phyloP scores from a whole-genome alignment of 2,113 vertebrate species.

The Ploceus nigricollis region DNA sequence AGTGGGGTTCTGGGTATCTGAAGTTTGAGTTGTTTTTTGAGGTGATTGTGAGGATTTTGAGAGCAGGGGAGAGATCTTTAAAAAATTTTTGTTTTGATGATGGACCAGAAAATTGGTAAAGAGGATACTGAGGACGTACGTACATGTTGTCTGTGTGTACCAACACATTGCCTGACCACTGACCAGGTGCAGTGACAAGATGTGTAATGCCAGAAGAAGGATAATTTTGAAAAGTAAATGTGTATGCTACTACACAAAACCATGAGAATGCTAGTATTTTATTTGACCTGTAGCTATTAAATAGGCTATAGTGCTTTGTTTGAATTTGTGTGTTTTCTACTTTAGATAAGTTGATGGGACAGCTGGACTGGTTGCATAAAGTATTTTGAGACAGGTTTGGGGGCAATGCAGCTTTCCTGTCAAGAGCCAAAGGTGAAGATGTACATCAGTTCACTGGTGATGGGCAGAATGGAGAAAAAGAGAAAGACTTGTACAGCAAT shows the following conservation, averaged over 20 bases:
- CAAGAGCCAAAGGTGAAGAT: not conserved
- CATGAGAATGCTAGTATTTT: not conserved
- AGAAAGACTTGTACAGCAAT: not conserved
- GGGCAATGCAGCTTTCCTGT: not conserved
- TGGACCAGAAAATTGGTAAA: not conserved
- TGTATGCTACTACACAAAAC: not conserved
- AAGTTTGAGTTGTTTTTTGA: not conserved
- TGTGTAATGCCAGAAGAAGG: not conserved
- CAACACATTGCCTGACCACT: not conserved
- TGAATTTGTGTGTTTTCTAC: not conserved
- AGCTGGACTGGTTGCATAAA: not conserved
- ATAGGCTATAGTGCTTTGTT: not conserved
- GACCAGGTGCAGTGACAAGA: not conserved
- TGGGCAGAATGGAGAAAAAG: not conserved
- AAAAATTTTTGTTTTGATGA: not conserved
- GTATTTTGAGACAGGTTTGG: not conserved
- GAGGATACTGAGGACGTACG: not conserved
- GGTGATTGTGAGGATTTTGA: not conserved
- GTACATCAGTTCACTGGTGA: not conserved
- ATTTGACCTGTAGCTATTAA: not conserved
- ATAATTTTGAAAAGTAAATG: not conserved
- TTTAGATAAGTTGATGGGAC: not conserved
- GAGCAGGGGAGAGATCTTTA: not conserved
- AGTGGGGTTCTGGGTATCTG: not conserved
- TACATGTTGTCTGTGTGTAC: accelerated